phyloP scores from a whole-genome alignment of 2,888 invertebrate species.

The Synanthedon vespiformis region DNA sequence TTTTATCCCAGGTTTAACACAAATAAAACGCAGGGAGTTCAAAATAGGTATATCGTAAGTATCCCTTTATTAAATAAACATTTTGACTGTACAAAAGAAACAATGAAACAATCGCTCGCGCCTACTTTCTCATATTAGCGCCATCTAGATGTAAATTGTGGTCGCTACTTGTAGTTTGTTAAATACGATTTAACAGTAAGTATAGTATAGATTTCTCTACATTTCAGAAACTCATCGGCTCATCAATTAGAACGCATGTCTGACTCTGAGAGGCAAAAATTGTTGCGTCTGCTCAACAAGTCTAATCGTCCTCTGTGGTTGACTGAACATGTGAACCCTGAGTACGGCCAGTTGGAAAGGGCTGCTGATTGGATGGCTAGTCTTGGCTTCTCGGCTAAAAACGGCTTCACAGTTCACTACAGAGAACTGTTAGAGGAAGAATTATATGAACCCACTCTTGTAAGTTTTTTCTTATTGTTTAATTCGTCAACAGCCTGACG shows the following conservation, averaged over 20 bases:
- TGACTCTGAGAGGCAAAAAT: constrained; percentile 28
- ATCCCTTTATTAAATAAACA: too few relatives aligned
- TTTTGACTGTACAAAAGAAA: too few relatives aligned
- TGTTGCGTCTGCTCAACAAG: constrained; percentile 30
- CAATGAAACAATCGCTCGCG: too few relatives aligned
- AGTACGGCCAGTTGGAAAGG: constrained; percentile 42
- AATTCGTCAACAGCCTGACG: too few relatives aligned
- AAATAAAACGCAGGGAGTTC: too few relatives aligned
- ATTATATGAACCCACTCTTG: constrained; percentile 74
- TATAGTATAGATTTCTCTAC: too few relatives aligned
- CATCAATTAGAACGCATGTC: constrained; percentile 44
- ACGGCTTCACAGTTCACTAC: constrained; percentile 79
- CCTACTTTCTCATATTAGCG: too few relatives aligned
- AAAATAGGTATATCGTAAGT: too few relatives aligned
- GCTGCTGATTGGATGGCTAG: constrained; percentile 81
- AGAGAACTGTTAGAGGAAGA: constrained; percentile 74
- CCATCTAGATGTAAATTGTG: too few relatives aligned
- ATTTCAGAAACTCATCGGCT: constrained; percentile 44
- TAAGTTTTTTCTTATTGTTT: constrained; percentile 32
- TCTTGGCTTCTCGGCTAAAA: constrained; percentile 78
- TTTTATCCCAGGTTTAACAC: too few relatives aligned
- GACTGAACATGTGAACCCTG: constrained; percentile 25
- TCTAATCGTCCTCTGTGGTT: constrained; percentile 49
- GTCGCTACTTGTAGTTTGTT: too few relatives aligned
- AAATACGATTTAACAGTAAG: too few relatives aligned